Evolutionary conservation across 1,140 invertebrate species (phyloP).

Genomic region (Drosophila pectinifera): DNA sequence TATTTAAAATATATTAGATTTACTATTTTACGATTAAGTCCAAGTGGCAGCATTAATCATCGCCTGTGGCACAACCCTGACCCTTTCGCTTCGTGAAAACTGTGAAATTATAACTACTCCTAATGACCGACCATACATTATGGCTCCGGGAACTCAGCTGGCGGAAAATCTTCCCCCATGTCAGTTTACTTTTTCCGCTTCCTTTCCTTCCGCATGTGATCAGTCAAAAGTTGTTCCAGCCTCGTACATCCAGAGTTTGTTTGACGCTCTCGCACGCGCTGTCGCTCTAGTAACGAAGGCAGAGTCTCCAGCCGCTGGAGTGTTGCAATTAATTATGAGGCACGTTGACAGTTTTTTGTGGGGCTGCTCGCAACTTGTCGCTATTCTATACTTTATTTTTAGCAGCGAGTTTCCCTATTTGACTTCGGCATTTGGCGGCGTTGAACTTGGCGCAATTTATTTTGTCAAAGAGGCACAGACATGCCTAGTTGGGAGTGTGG

Average conservation of each 20-base stretch:
- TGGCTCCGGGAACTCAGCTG: slow-evolving; percentile 36
- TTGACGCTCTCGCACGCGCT: slow-evolving; percentile 42
- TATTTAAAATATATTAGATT: slow-evolving; percentile 17
- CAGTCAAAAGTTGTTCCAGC: slow-evolving; percentile 67
- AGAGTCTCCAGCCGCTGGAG: slow-evolving; percentile 30
- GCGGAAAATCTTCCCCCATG: slow-evolving; percentile 15
- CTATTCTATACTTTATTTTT: slow-evolving; percentile 76
- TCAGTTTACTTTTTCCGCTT: slow-evolving; percentile 32
- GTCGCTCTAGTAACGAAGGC: slow-evolving; percentile 47
- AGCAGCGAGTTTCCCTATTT: slow-evolving; percentile 67
- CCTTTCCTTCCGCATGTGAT: slow-evolving; percentile 74
- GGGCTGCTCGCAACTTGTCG: slow-evolving; percentile 37
- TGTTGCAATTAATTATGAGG: slow-evolving; percentile 80
- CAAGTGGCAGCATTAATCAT: slow-evolving; percentile 24
- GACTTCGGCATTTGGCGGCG: slow-evolving; percentile 78
- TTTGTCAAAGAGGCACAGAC: slow-evolving; percentile 71
- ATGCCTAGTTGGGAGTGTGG: slow-evolving; percentile 73
- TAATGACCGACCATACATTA: slow-evolving; percentile 72
- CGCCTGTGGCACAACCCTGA: slow-evolving; percentile 34
- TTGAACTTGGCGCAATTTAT: slow-evolving; percentile 83
- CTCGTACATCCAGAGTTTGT: slow-evolving; percentile 28
- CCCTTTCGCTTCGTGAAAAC: slow-evolving; percentile 35
- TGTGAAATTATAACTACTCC: slow-evolving; percentile 54
- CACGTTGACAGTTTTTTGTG: slow-evolving; percentile 70
- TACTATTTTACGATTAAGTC: slow-evolving; percentile 28